Evolutionary conservation across 2,888 invertebrate genomes (phyloP).

Genomic region (Drosophila percnosoma): DNA sequence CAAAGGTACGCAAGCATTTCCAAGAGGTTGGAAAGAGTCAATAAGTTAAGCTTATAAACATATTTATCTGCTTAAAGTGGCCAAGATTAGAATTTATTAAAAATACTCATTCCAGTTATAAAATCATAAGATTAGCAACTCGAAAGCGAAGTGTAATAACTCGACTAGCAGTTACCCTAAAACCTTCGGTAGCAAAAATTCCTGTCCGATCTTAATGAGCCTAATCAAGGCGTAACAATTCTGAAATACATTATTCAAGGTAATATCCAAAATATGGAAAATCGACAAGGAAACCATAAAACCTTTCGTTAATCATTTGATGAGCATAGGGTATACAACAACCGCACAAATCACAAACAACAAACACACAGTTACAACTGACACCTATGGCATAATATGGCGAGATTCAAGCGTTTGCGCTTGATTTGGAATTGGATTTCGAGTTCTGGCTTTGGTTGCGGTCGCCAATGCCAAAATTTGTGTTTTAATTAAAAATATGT

Average conservation of each 20-base stretch:
- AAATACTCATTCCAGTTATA: background rate
- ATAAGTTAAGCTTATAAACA: background rate
- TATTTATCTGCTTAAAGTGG: background rate
- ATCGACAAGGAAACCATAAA: background rate
- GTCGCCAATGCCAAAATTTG: constrained; percentile 58
- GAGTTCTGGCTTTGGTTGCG: background rate
- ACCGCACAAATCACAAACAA: constrained; percentile 1
- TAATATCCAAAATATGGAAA: background rate
- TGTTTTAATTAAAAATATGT: constrained; percentile 79
- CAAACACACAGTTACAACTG: constrained; percentile 5
- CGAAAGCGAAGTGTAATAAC: background rate
- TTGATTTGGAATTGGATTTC: constrained; percentile 29
- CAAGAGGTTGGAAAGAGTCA: constrained; percentile 25
- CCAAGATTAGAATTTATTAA: background rate
- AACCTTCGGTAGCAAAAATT: background rate
- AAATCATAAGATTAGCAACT: background rate
- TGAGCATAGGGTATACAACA: constrained; percentile 1
- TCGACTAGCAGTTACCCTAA: background rate
- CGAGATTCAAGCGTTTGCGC: constrained; percentile 9
- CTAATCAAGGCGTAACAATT: background rate
- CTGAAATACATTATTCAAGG: background rate
- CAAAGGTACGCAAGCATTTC: constrained; percentile 32
- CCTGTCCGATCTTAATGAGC: background rate
- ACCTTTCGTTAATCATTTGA: background rate
- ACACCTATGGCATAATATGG: constrained; percentile 3